A percentile compares a stretch with the other conserved stretches of the same genome.
phyloP scores from a whole-genome alignment of 2,113 vertebrate species.

The Desmodus rotundus region DNA sequence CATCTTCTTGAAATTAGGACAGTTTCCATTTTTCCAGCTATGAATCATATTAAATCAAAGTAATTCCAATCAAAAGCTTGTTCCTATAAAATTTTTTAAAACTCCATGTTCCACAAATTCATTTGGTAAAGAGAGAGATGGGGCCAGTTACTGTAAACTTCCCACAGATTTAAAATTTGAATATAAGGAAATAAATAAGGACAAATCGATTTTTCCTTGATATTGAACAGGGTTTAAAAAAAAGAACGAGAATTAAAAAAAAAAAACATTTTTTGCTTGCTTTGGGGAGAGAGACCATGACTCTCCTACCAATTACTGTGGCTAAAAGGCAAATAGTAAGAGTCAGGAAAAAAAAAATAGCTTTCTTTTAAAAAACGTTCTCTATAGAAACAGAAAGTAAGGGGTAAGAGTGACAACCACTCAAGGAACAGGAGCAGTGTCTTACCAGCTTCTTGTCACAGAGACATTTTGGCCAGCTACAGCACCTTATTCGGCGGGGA shows the following conservation, averaged over 20 bases:
- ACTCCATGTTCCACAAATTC: neutral
- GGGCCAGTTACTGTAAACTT: neutral
- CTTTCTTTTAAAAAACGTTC: neutral
- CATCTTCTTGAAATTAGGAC: slow-evolving; percentile 21
- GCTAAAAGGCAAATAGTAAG: neutral
- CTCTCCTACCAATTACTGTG: neutral
- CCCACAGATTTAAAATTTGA: neutral
- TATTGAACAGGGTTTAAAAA: neutral
- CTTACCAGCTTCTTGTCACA: neutral
- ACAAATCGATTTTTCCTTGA: neutral
- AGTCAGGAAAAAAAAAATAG: neutral
- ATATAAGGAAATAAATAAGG: neutral
- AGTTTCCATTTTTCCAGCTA: neutral
- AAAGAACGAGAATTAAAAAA: neutral
- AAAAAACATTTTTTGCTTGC: neutral
- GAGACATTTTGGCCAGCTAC: neutral
- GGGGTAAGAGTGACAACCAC: neutral
- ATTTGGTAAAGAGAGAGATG: neutral
- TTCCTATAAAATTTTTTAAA: neutral
- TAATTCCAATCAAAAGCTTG: neutral
- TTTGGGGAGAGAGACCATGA: neutral
- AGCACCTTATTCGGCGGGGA: neutral
- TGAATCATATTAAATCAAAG: neutral
- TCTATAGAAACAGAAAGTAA: neutral
- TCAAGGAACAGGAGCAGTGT: neutral